A percentile compares a stretch with the other conserved stretches of the same genome.
phyloP scores from a whole-genome alignment of 2,797 vertebrate genomes.

The Leptatherina wallacei region DNA sequence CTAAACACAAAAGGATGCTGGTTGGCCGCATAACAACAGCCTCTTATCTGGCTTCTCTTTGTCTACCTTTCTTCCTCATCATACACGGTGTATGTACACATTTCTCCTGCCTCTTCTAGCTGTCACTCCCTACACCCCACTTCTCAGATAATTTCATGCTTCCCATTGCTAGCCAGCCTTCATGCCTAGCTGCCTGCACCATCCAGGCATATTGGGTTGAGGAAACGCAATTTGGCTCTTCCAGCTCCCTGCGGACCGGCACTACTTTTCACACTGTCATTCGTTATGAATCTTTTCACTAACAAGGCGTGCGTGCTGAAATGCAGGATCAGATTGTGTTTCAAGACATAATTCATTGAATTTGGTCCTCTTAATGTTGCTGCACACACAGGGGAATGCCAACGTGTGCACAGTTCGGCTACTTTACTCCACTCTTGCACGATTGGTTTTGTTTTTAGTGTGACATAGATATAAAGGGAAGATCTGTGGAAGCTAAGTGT shows the following conservation, averaged over 20 bases:
- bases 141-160: constrained; percentile 64
- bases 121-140: constrained; percentile 39
- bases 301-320: constrained; percentile 69
- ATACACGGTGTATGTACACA: constrained; percentile 17
- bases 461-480: constrained; percentile 15
- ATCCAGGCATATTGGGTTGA: constrained; percentile 64
- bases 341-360: constrained; percentile 62
- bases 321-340: constrained; percentile 59
- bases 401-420: background rate
- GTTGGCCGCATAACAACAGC: constrained; percentile 58
- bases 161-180: constrained; percentile 67
- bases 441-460: constrained; percentile 19
- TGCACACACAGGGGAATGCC: constrained; percentile 40
- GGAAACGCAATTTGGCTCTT: constrained; percentile 74
- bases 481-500: constrained; percentile 16
- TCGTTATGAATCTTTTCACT: constrained; percentile 63
- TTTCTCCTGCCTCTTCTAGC: constrained; percentile 24
- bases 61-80: constrained; percentile 54
- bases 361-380: constrained; percentile 48
- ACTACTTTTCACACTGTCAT: constrained; percentile 69
- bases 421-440: constrained; percentile 1
- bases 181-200: constrained; percentile 63
- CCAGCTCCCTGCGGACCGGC: constrained; percentile 67
- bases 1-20: constrained; percentile 67
- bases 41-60: constrained; percentile 66